These are phyloP conservation scores for Sepiola atlantica DNA, from an alignment of 2,888 invertebrate species.

Conservation along the genomic window DNA sequence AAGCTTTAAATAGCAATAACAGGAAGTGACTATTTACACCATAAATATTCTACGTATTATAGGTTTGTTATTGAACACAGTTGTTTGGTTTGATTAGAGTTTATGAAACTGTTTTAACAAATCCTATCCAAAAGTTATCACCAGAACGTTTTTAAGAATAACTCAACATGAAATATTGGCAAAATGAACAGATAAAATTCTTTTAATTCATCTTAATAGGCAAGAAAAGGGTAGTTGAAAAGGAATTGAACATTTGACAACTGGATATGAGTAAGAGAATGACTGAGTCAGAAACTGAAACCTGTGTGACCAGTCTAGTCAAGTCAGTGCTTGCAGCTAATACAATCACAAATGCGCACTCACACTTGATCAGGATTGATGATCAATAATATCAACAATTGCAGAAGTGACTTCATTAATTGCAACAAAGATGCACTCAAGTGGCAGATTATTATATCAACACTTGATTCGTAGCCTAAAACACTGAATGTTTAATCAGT, in stretches of 20 bases:
- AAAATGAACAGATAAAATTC: background rate
- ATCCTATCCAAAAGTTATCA: background rate
- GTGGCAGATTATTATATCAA: background rate
- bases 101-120: background rate
- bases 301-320: conserved; percentile 32
- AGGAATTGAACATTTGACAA: background rate
- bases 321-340: background rate
- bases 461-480: background rate
- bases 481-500: background rate
- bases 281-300: background rate
- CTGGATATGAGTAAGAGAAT: conserved; percentile 32
- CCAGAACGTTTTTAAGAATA: background rate
- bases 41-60: background rate
- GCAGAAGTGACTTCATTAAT: conserved; percentile 14
- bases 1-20: background rate
- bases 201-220: background rate
- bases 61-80: background rate
- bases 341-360: conserved; percentile 9
- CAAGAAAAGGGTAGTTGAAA: background rate
- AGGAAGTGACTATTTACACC: background rate
- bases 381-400: conserved; percentile 32
- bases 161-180: background rate
- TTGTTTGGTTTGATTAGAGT: background rate
- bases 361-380: background rate
- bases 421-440: conserved; percentile 14